A percentile compares a stretch with the other conserved stretches of the same genome.
Evolutionary conservation across 1,140 invertebrate genomes (phyloP).

Genomic region (Galendromus occidentalis): DNA sequence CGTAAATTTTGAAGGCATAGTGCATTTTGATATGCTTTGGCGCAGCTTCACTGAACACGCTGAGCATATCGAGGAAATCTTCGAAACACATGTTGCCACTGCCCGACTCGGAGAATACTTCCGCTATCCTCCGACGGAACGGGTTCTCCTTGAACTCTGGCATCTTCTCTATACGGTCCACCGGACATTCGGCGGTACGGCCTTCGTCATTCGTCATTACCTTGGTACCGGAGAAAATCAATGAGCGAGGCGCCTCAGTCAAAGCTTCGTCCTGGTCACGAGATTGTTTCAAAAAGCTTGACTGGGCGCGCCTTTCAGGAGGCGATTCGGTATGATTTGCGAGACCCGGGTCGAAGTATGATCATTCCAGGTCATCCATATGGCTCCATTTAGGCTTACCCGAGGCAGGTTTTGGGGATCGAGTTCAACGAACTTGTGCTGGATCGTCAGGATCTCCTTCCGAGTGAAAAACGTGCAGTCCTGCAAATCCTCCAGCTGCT

Average conservation of each 20-base stretch:
- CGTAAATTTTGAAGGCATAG: conserved; percentile 41
- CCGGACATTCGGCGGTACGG: conserved; percentile 49
- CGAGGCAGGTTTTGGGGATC: conserved; percentile 22
- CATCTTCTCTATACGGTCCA: conserved; percentile 59
- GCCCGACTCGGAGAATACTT: conserved; percentile 70
- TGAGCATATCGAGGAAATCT: conserved; percentile 42
- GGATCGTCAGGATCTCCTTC: conserved; percentile 33
- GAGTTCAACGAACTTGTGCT: conserved; percentile 26
- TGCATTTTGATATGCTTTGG: conserved; percentile 36
- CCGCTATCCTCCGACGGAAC: conserved; percentile 68
- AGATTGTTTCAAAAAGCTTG: no score
- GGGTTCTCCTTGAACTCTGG: conserved; percentile 80
- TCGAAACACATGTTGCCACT: conserved; percentile 59
- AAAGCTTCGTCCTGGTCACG: no score
- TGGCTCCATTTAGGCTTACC: not conserved
- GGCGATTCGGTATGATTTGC: no score
- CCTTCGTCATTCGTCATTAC: conserved; percentile 56
- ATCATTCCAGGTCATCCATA: no score
- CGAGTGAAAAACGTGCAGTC: conserved; percentile 38
- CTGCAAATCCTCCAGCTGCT: conserved; percentile 56
- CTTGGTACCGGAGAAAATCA: no score
- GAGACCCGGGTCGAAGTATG: no score
- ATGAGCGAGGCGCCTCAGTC: no score
- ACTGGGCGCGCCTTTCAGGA: no score
- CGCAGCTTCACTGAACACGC: conserved; percentile 37